Conservation (phyloP, 2,888 invertebrate genomes). For the Phalera bucephala region DNA sequence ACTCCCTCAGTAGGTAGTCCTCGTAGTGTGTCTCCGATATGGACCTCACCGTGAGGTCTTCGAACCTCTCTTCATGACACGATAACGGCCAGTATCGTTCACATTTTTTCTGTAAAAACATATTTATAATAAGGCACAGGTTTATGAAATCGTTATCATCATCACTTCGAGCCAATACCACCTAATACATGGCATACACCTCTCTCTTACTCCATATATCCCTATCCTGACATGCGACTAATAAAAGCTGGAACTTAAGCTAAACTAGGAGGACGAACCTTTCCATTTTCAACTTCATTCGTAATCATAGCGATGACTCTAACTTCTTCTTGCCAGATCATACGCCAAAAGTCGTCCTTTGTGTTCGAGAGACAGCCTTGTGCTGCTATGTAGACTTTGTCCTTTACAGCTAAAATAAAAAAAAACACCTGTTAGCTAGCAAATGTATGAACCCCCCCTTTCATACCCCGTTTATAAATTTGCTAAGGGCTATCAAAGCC, state of each 20-base stretch:
- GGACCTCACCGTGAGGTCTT: constrained; percentile 88
- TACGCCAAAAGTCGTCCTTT: constrained; percentile 96
- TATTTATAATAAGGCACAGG: background rate
- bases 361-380: constrained; percentile 97
- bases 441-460: too few species aligned
- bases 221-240: too few species aligned
- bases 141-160: background rate
- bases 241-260: too few species aligned
- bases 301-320: constrained; percentile 99
- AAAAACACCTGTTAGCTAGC: too few species aligned
- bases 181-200: too few species aligned
- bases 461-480: too few species aligned
- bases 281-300: constrained; percentile 96
- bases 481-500: too few species aligned
- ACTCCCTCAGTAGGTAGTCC: constrained; percentile 94
- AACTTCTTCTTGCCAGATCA: constrained; percentile 99
- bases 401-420: constrained; percentile 48
- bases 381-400: constrained; percentile 92
- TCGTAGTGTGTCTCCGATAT: constrained; percentile 89
- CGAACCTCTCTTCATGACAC: constrained; percentile 87
- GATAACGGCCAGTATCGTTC: constrained; percentile 97
- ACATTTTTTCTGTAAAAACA: constrained; percentile 87
- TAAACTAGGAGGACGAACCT: constrained; percentile 82
- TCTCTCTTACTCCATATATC: too few species aligned
- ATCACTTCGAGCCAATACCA: too few species aligned